Conservation (phyloP, 2,113 vertebrate species). For the Tragelaphus scriptus region DNA sequence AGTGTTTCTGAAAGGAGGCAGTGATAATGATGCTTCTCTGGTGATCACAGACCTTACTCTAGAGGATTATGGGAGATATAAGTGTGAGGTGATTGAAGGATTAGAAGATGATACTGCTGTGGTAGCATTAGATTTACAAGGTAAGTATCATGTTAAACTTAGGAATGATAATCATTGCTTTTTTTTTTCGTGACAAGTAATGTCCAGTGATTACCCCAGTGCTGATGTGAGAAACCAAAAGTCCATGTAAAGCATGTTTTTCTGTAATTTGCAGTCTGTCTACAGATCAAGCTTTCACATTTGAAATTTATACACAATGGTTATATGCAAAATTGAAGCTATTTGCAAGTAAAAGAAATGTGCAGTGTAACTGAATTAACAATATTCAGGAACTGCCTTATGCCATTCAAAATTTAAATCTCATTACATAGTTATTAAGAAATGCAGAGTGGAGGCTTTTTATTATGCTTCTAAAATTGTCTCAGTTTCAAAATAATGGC, state of each 20-base stretch:
- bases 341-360: slow-evolving; percentile 10
- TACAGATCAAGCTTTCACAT: not conserved
- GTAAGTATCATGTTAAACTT: slow-evolving; percentile 64
- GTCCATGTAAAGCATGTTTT: not conserved
- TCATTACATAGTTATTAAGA: slow-evolving; percentile 39
- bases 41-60: slow-evolving; percentile 83
- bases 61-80: slow-evolving; percentile 91
- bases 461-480: slow-evolving; percentile 49
- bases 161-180: accelerated
- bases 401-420: slow-evolving; percentile 35
- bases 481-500: slow-evolving; percentile 35
- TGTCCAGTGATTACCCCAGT: not conserved
- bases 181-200: not conserved
- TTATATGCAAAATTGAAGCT: not conserved
- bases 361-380: slow-evolving; percentile 36
- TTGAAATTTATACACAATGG: slow-evolving; percentile 21
- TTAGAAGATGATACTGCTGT: slow-evolving; percentile 85
- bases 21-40: slow-evolving; percentile 87
- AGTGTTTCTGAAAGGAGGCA: slow-evolving; percentile 79
- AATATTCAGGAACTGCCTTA: slow-evolving; percentile 27
- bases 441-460: slow-evolving; percentile 24
- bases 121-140: slow-evolving; percentile 85
- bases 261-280: not conserved
- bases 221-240: not conserved
- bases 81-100: slow-evolving; percentile 91